Base-by-base conservation (phyloP, 2,888 invertebrate species). In the Ctena decussata region DNA sequence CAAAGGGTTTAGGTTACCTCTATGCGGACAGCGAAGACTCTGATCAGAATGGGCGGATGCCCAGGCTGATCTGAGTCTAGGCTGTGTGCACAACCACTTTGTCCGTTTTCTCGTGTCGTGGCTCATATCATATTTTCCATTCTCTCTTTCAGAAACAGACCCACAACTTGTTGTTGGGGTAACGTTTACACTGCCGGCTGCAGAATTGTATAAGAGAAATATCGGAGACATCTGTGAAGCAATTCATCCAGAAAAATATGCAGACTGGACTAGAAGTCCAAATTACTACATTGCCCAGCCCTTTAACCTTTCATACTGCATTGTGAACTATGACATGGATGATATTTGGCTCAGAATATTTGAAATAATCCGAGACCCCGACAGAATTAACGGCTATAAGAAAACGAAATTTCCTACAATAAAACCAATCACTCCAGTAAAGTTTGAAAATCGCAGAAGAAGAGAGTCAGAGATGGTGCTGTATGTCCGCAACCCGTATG, bases 401-500 rank as follows among this genome's bases (percentile, higher is more conserved):
- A 46, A 5, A 3, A n/a, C 12, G 46, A n/a, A 21, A 3, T 15
- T 21, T 21, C 5, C 35, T 3, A 65, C 18, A 6, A 5, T 1
- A 0, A 21, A 35, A 21, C 18, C 11, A 3, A 24, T 18, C 18
- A 18, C 15, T 18, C 3, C 24, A 12, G 21, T 35, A 15, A 1
- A 30, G 18, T 65, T 35, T 21, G 35, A 65, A 32, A 65, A 18
- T 2, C 8, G 1, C 35, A 21, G 2, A 2, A 12, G 12, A 46
- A 41, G 21, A 39, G 15, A 27, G 3, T 21, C 72, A 2, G 30
- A 72, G 72, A 72, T 24, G 30, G 15, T 72, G 30, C 44, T 91
- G 88, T 87, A 90, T 77, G 65, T 86, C 11, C 71, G 91, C 1
- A 82, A 91, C 27, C 91, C 91, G 0, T 90, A 87, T 70, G 24